Evolutionary conservation across 2,113 vertebrate species (phyloP).

Genomic region (Phalacrocorax brasilianus): DNA sequence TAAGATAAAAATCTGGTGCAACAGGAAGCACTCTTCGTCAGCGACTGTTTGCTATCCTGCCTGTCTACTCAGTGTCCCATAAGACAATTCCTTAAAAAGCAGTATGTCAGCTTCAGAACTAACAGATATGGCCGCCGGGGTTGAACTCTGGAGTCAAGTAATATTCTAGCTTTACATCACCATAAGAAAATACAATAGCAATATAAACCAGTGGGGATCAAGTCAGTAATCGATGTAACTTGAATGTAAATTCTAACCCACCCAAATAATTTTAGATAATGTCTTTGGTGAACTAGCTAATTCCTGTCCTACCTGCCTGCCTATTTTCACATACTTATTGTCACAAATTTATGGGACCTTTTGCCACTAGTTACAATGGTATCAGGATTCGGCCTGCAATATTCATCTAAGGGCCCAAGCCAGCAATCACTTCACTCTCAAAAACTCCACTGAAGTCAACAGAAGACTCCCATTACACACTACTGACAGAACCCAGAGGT

Average conservation of each 20-base stretch:
- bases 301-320: neutral
- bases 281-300: neutral
- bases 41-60: neutral
- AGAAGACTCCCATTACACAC: neutral
- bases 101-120: neutral
- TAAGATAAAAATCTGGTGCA: neutral
- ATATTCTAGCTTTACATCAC: neutral
- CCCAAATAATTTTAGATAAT: neutral
- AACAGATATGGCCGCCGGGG: neutral
- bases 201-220: neutral
- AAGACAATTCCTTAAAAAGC: neutral
- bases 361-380: neutral
- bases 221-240: neutral
- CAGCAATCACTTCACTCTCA: slow-evolving; percentile 2
- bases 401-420: neutral
- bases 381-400: neutral
- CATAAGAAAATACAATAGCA: neutral
- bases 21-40: neutral
- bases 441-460: neutral
- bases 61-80: neutral
- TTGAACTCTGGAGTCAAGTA: neutral
- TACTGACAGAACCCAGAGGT: slow-evolving; percentile 37
- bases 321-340: neutral
- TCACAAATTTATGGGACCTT: neutral
- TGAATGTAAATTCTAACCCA: neutral